Evolutionary conservation across 1,140 invertebrate species (phyloP).

Genomic region (Papilio aristodemus): DNA sequence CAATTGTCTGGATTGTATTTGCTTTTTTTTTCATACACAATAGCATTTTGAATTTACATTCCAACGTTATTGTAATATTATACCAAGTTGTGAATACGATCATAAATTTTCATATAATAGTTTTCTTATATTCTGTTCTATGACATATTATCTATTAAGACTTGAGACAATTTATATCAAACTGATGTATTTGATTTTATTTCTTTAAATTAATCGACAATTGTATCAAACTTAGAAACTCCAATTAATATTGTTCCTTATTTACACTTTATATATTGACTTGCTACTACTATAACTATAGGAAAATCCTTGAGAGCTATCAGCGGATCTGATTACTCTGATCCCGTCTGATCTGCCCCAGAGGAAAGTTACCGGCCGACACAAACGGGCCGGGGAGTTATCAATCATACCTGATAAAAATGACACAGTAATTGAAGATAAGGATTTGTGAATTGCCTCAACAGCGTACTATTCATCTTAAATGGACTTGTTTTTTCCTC

Average conservation of each 20-base stretch:
- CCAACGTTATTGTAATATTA: not conserved
- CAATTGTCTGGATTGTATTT: conserved; percentile 3
- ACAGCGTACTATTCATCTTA: not conserved
- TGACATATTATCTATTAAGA: too few relatives aligned
- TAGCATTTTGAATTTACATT: not conserved
- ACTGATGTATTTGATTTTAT: too few relatives aligned
- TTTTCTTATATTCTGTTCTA: too few relatives aligned
- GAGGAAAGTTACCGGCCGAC: conserved; percentile 38
- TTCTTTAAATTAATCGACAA: not conserved
- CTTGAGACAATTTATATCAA: too few relatives aligned
- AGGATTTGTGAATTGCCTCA: conserved; percentile 30
- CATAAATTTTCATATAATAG: too few relatives aligned
- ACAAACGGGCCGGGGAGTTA: conserved; percentile 26
- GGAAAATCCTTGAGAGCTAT: conserved; percentile 14
- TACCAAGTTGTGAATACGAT: not conserved
- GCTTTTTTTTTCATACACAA: not conserved
- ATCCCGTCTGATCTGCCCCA: conserved; percentile 26
- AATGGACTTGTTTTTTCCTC: conserved; percentile 16
- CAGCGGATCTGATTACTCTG: conserved; percentile 4
- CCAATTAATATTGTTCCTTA: not conserved
- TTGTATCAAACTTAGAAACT: not conserved
- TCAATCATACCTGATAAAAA: conserved; percentile 38
- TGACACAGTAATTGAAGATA: conserved; percentile 30
- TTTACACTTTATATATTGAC: not conserved
- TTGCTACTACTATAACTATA: not conserved